Conservation (phyloP, 2,113 vertebrate genomes). For the Pionites leucogaster region DNA sequence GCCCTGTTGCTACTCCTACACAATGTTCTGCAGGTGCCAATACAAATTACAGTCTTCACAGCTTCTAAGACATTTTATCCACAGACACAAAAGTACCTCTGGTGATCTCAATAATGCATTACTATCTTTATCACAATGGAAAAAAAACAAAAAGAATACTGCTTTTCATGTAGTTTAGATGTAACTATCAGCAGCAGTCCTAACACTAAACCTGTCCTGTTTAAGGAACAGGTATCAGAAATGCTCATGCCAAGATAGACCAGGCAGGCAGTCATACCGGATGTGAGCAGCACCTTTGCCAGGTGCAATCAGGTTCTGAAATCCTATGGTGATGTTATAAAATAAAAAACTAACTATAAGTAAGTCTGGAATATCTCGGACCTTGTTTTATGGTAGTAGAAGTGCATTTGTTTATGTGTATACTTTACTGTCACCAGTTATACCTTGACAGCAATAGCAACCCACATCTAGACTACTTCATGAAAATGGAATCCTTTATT, state of each 20-base stretch:
- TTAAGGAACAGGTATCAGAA: background rate
- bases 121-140: background rate
- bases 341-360: background rate
- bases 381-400: background rate
- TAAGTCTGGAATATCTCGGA: background rate
- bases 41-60: background rate
- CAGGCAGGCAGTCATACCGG: background rate
- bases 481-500: background rate
- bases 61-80: background rate
- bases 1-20: background rate
- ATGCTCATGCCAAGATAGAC: background rate
- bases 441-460: background rate
- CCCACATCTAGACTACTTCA: background rate
- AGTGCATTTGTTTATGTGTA: background rate
- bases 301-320: background rate
- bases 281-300: background rate
- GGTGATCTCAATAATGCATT: background rate
- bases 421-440: background rate
- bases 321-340: background rate
- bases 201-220: background rate
- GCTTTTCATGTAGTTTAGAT: background rate
- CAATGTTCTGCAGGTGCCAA: background rate
- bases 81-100: background rate
- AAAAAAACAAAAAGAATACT: fast-evolving
- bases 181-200: background rate